These are phyloP conservation scores for Chaenogobius annularis DNA, from an alignment of 2,113 vertebrate species.

Conservation along the genomic window DNA sequence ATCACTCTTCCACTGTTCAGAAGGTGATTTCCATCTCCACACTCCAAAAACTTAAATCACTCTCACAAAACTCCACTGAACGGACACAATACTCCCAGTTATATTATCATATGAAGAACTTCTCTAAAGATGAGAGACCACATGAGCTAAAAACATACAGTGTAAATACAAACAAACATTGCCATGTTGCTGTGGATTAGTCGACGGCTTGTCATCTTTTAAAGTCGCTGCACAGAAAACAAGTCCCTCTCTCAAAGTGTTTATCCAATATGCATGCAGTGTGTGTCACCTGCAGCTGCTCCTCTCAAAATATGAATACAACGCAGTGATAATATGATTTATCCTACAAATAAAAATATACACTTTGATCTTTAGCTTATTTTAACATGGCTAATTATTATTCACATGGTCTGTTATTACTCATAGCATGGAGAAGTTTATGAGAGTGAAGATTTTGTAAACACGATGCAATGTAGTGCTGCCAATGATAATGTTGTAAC, in stretches of 20 bases:
- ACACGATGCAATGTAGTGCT: neutral
- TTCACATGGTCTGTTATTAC: conserved; percentile 3
- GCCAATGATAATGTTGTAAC: neutral
- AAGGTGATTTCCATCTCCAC: conserved; percentile 25
- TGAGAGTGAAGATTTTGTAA: neutral
- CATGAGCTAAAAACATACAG: neutral
- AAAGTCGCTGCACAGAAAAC: conserved; percentile 24
- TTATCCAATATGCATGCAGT: conserved; percentile 16
- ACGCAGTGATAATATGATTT: conserved; percentile 6
- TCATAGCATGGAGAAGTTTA: neutral
- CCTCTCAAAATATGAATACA: conserved; percentile 11
- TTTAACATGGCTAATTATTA: neutral
- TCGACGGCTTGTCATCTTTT: conserved; percentile 13
- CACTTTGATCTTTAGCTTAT: conserved; percentile 9
- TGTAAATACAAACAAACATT: conserved; percentile 26
- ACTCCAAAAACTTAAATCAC: conserved; percentile 28
- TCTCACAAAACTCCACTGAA: neutral
- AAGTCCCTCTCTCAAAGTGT: conserved; percentile 14
- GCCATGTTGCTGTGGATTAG: conserved; percentile 31
- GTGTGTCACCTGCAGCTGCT: neutral
- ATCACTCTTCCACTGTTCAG: conserved; percentile 19
- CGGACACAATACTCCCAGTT: neutral
- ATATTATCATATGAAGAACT: too few species aligned
- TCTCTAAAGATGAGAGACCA: neutral
- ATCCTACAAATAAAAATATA: neutral